A percentile compares a stretch with the other conserved stretches of the same genome.
phyloP scores from a whole-genome alignment of 2,113 vertebrate species.

The Oryzias melastigma region DNA sequence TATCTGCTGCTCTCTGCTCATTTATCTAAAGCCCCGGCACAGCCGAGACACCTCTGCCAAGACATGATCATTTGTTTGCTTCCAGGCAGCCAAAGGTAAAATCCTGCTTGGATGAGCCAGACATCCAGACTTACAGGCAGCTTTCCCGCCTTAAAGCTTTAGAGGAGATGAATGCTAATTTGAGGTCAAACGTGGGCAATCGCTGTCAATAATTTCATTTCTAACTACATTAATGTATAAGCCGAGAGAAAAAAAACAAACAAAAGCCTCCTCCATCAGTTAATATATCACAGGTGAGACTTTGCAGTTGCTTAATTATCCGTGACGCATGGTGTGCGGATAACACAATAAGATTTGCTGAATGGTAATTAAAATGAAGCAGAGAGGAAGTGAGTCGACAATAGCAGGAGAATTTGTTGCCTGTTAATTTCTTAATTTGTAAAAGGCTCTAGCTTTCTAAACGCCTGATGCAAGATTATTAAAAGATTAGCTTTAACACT shows the following conservation, averaged over 20 bases:
- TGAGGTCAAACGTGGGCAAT: conserved; percentile 35
- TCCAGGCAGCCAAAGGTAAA: conserved; percentile 44
- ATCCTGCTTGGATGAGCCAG: conserved; percentile 28
- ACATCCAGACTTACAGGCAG: conserved; percentile 35
- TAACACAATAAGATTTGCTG: conserved; percentile 31
- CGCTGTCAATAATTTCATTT: conserved; percentile 6
- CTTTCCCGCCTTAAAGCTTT: conserved; percentile 33
- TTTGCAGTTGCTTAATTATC: conserved; percentile 34
- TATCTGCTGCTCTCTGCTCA: conserved; percentile 8
- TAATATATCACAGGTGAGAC: neutral
- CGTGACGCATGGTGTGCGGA: conserved; percentile 17
- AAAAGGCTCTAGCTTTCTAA: conserved; percentile 52
- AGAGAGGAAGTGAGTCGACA: conserved; percentile 26
- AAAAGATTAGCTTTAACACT: conserved; percentile 77
- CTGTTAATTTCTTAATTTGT: conserved; percentile 37
- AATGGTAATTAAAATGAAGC: conserved; percentile 21
- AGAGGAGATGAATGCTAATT: conserved; percentile 39
- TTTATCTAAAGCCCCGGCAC: conserved; percentile 9
- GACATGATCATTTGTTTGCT: conserved; percentile 19
- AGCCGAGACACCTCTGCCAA: conserved; percentile 15
- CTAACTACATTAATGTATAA: neutral
- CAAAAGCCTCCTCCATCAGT: too few species aligned
- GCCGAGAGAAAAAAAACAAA: too few species aligned
- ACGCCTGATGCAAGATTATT: conserved; percentile 74
- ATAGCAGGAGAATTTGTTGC: conserved; percentile 24